Evolutionary conservation across 2,797 vertebrate species (phyloP).

Genomic region (Melanotaenia pygmaea): DNA sequence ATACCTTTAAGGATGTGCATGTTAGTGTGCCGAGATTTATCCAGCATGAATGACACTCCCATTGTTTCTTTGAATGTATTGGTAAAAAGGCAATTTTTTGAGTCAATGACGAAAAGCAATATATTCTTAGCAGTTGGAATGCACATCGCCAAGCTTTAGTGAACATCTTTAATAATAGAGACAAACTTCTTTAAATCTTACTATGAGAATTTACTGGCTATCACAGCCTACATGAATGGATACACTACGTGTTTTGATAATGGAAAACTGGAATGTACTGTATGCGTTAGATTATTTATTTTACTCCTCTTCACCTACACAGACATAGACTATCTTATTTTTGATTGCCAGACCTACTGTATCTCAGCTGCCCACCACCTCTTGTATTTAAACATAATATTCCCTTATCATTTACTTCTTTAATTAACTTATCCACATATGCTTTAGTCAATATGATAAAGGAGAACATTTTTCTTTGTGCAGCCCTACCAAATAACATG

Average conservation of each 20-base stretch:
- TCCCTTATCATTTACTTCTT: slow-evolving; percentile 61
- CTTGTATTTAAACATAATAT: slow-evolving; percentile 24
- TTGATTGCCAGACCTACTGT: slow-evolving; percentile 15
- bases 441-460: slow-evolving; percentile 66
- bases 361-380: slow-evolving; percentile 4
- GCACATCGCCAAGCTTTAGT: not conserved
- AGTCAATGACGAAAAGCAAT: slow-evolving; percentile 7
- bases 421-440: slow-evolving; percentile 67
- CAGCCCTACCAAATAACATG: slow-evolving; percentile 34
- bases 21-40: slow-evolving; percentile 54
- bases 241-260: slow-evolving; percentile 40
- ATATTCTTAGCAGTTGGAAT: not conserved
- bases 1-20: slow-evolving; percentile 63
- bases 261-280: slow-evolving; percentile 1
- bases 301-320: slow-evolving; percentile 12
- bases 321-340: slow-evolving; percentile 21
- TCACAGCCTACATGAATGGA: slow-evolving; percentile 12
- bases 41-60: slow-evolving; percentile 44
- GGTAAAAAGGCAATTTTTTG: slow-evolving; percentile 37
- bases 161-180: not conserved
- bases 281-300: slow-evolving; percentile 45
- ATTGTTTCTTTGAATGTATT: slow-evolving; percentile 20
- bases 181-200: slow-evolving; percentile 7
- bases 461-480: slow-evolving; percentile 39
- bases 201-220: not conserved